A percentile compares a stretch with the other conserved stretches of the same genome.
Evolutionary conservation across 2,113 vertebrate species (phyloP).

Genomic region (Rhinopomastus cyanomelas): DNA sequence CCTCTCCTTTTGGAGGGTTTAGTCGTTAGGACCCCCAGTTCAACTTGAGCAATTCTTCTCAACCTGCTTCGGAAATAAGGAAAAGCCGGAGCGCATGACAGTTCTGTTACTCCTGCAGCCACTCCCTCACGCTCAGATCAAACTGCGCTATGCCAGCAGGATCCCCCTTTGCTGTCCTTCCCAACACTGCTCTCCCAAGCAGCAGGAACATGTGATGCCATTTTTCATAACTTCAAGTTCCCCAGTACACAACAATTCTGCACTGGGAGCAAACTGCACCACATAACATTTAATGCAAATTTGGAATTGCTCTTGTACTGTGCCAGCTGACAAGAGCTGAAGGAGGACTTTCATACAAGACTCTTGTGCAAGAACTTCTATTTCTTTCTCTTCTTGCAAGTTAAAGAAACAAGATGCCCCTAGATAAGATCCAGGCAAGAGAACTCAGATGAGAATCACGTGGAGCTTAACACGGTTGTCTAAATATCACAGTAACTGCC

Average conservation of each 20-base stretch:
- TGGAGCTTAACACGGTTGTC: not conserved
- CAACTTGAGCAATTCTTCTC: not conserved
- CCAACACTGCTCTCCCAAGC: rapidly evolving
- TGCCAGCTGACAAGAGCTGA: not conserved
- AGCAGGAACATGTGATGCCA: rapidly evolving
- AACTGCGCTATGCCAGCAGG: rapidly evolving
- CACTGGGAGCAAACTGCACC: not conserved
- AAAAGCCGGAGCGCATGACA: not conserved
- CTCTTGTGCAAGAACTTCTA: not conserved
- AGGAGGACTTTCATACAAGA: not conserved
- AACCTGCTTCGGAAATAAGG: not conserved
- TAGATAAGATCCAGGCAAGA: not conserved
- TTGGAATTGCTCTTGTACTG: rapidly evolving
- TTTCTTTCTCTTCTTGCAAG: not conserved
- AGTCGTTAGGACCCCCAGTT: not conserved
- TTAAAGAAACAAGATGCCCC: not conserved
- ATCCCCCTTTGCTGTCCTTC: rapidly evolving
- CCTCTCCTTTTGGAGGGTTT: not conserved
- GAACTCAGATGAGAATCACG: not conserved
- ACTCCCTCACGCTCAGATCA: rapidly evolving
- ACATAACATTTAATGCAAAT: rapidly evolving
- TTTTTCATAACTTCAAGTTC: rapidly evolving
- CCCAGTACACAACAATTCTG: rapidly evolving
- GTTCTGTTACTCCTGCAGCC: not conserved
- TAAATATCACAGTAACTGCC: not conserved